These are phyloP conservation scores for Megaceryle maxima DNA, from an alignment of 2,113 vertebrate genomes.

Conservation along the genomic window DNA sequence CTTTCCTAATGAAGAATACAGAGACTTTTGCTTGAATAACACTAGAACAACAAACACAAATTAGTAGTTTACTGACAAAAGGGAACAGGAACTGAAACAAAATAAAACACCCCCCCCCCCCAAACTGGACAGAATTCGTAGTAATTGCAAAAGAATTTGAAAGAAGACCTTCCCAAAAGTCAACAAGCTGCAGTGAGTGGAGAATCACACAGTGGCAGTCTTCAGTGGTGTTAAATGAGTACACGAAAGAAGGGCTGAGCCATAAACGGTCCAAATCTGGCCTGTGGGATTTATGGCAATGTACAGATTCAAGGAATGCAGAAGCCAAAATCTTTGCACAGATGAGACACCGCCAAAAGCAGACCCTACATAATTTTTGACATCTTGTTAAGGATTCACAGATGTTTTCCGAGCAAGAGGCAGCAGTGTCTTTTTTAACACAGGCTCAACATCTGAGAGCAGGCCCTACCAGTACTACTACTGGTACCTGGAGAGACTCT, in stretches of 20 bases:
- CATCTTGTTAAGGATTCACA: not conserved
- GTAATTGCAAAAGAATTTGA: not conserved
- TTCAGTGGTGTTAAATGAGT: not conserved
- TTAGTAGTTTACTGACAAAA: not conserved
- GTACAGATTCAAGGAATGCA: not conserved
- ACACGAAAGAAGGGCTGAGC: not conserved
- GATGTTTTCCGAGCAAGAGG: not conserved
- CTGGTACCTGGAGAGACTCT: not conserved
- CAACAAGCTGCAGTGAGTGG: not conserved
- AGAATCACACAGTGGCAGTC: not conserved
- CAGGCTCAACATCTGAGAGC: not conserved
- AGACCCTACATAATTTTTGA: not conserved
- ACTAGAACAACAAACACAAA: not conserved
- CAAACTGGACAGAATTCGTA: rapidly evolving
- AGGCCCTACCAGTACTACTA: not conserved
- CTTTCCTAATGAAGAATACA: not conserved
- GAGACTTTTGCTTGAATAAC: not conserved
- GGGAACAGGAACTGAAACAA: not conserved
- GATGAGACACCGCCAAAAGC: not conserved
- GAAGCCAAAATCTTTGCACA: not conserved
- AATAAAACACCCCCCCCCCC: not conserved
- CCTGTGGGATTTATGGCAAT: not conserved
- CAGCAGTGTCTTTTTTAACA: not conserved
- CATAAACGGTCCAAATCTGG: not conserved
- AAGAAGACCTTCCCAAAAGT: not conserved